These are phyloP conservation scores for Engraulis encrasicolus DNA, from an alignment of 2,113 vertebrate species.

Conservation along the genomic window DNA sequence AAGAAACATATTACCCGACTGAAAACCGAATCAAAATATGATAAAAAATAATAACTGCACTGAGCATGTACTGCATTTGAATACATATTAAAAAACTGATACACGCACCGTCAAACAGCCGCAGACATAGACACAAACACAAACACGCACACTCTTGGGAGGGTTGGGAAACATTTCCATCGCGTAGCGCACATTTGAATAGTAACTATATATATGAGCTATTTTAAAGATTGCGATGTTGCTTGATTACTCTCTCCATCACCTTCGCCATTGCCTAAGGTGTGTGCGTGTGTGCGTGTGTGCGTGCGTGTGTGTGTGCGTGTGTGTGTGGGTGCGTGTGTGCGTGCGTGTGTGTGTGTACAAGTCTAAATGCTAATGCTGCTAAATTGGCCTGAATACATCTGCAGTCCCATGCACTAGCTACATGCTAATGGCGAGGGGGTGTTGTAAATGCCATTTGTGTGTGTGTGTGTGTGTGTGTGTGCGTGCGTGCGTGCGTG, in stretches of 20 bases:
- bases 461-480: too few species aligned
- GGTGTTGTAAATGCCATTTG: background rate
- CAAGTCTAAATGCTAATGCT: constrained; percentile 10
- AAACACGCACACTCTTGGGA: background rate
- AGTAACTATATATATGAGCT: constrained; percentile 14
- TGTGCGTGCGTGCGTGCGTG: background rate
- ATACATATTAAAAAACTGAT: constrained; percentile 18
- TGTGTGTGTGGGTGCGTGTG: too few species aligned
- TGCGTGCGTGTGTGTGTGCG: too few species aligned
- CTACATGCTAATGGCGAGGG: background rate
- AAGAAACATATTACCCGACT: constrained; percentile 4
- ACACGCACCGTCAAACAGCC: background rate
- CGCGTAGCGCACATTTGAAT: background rate
- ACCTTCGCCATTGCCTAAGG: constrained; percentile 11
- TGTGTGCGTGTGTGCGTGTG: background rate
- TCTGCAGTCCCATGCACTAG: background rate
- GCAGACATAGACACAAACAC: constrained; percentile 4
- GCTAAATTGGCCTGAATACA: background rate
- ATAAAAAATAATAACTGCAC: constrained; percentile 21
- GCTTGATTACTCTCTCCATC: constrained; percentile 17
- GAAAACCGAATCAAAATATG: constrained; percentile 16
- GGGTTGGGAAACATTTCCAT: background rate
- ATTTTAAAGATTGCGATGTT: constrained; percentile 23
- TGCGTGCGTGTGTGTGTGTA: background rate
- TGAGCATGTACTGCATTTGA: constrained; percentile 14